Conservation (phyloP, 2,888 invertebrate genomes). For the Hypsopygia costalis region DNA sequence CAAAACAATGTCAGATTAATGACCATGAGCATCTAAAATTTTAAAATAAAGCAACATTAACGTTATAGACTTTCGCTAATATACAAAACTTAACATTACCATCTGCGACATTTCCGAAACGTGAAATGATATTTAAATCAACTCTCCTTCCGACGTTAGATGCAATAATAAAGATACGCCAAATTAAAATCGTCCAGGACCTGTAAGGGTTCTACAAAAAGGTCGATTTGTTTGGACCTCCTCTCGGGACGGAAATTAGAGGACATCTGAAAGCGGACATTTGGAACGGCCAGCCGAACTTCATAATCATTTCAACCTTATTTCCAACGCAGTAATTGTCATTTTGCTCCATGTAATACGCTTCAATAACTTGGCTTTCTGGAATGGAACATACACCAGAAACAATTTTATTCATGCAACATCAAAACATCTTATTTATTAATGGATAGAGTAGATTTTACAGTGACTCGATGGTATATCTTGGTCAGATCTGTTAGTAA, state of each 20-base stretch:
- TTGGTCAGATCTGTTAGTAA: neutral
- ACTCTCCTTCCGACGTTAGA: neutral
- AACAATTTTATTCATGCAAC: neutral
- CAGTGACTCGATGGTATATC: neutral
- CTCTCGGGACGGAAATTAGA: slow-evolving; percentile 16
- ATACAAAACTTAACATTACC: too few species aligned
- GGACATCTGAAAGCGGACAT: slow-evolving; percentile 12
- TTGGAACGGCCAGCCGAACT: too few species aligned
- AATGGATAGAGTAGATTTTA: neutral
- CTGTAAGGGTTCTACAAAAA: slow-evolving; percentile 9
- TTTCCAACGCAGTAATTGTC: neutral
- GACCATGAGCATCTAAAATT: too few species aligned
- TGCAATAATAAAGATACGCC: slow-evolving; percentile 4
- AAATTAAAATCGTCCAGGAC: slow-evolving; percentile 1
- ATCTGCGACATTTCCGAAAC: too few species aligned
- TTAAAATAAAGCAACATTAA: too few species aligned
- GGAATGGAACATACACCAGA: neutral
- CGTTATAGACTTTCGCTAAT: too few species aligned
- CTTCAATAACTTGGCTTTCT: neutral
- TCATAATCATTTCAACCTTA: neutral
- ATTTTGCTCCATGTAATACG: neutral
- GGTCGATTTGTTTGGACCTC: slow-evolving; percentile 11
- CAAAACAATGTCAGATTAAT: too few species aligned
- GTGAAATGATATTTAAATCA: too few species aligned
- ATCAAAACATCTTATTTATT: neutral